Evolutionary conservation across 2,113 vertebrate genomes (phyloP).

Genomic region (Anguilla japonica): DNA sequence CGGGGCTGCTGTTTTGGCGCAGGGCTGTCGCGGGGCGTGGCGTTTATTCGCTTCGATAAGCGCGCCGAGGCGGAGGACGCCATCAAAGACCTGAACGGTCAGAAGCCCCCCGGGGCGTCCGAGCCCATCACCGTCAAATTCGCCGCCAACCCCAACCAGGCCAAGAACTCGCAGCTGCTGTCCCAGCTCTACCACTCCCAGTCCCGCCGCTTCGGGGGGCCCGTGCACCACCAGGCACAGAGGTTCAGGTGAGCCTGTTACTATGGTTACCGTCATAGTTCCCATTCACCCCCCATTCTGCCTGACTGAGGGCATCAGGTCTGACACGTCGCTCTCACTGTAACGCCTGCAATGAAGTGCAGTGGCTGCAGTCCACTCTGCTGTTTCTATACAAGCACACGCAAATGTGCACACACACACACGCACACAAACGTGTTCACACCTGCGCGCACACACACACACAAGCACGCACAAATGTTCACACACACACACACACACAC

Average conservation of each 20-base stretch:
- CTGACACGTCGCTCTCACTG: too few relatives aligned
- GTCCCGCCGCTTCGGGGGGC: slow-evolving; percentile 89
- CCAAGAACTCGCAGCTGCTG: slow-evolving; percentile 90
- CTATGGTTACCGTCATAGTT: neutral
- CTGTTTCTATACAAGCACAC: too few relatives aligned
- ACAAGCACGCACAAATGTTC: too few relatives aligned
- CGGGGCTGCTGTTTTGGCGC: neutral
- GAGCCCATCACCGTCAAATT: slow-evolving; percentile 97
- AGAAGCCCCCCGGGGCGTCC: slow-evolving; percentile 88
- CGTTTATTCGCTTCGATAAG: slow-evolving; percentile 97
- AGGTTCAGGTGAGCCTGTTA: slow-evolving; percentile 87
- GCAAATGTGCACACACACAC: too few relatives aligned
- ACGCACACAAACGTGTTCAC: too few relatives aligned
- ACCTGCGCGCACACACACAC: too few relatives aligned
- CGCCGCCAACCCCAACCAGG: slow-evolving; percentile 96
- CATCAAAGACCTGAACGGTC: slow-evolving; percentile 92
- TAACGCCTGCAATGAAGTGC: too few relatives aligned
- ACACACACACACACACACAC: too few relatives aligned
- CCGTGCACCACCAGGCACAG: slow-evolving; percentile 95
- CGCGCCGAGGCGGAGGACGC: slow-evolving; percentile 94
- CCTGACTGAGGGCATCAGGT: too few relatives aligned
- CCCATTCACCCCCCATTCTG: too few relatives aligned
- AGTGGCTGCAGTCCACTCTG: too few relatives aligned
- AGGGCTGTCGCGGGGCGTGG: slow-evolving; percentile 93
- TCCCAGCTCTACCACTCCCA: slow-evolving; percentile 95